phyloP scores from a whole-genome alignment of 1,140 invertebrate species.

The Aethina tumida region DNA sequence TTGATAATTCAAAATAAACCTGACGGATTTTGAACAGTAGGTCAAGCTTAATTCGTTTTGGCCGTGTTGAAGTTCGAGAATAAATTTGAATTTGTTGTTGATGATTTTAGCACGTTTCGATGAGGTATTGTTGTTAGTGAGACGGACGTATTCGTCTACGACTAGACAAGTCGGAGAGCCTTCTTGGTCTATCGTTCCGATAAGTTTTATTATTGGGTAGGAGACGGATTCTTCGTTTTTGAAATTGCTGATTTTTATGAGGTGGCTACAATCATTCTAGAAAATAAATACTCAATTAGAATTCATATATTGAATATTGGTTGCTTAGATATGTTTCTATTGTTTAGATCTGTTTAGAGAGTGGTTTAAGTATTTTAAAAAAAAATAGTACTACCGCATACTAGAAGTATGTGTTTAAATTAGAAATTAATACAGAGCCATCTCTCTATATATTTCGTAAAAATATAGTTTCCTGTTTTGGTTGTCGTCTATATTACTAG shows the following conservation, averaged over 20 bases:
- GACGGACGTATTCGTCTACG: slow-evolving; percentile 1
- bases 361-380: no score
- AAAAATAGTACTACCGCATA: no score
- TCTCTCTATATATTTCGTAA: no score
- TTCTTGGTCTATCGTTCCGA: slow-evolving; percentile 9
- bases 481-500: no score
- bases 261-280: slow-evolving; percentile 6
- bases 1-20: slow-evolving; percentile 15
- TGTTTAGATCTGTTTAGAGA: no score
- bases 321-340: neutral
- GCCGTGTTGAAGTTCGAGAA: slow-evolving; percentile 25
- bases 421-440: no score
- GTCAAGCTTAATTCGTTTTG: slow-evolving; percentile 23
- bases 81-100: slow-evolving; percentile 22
- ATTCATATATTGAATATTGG: no score
- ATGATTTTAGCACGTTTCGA: slow-evolving; percentile 3
- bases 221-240: slow-evolving; percentile 13
- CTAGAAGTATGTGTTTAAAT: no score
- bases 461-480: no score
- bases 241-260: slow-evolving; percentile 22
- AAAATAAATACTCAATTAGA: no score
- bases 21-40: slow-evolving; percentile 18
- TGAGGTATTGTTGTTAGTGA: neutral
- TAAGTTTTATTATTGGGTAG: slow-evolving; percentile 17
- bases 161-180: slow-evolving; percentile 7